phyloP scores from a whole-genome alignment of 2,888 invertebrate genomes.

The Drosophila niveifrons region DNA sequence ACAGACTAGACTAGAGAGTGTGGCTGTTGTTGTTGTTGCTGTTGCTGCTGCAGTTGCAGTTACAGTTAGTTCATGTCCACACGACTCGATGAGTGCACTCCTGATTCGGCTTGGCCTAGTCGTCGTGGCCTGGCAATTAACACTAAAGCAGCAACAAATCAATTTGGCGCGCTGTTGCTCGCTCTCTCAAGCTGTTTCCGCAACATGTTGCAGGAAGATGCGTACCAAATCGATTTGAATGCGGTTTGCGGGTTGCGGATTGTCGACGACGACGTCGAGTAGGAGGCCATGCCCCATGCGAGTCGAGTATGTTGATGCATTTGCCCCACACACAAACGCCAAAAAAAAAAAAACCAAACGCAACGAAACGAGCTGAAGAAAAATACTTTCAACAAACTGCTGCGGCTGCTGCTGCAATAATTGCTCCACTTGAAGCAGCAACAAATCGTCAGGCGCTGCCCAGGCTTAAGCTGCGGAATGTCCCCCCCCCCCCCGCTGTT shows the following conservation, averaged over 20 bases:
- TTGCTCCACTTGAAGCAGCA: slow-evolving; percentile 77
- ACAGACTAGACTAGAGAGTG: slow-evolving; percentile 20
- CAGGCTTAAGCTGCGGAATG: slow-evolving; percentile 58
- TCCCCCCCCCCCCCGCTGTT: slow-evolving; percentile 9
- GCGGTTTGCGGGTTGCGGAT: slow-evolving; percentile 26
- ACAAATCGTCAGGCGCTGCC: slow-evolving; percentile 59
- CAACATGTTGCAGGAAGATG: slow-evolving; percentile 80
- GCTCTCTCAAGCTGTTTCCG: slow-evolving; percentile 60
- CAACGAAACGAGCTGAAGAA: slow-evolving; percentile 6
- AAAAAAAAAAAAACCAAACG: background rate
- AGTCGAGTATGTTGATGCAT: slow-evolving; percentile 60
- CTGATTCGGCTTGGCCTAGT: slow-evolving; percentile 47
- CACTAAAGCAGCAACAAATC: slow-evolving; percentile 80
- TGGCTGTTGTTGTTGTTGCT: slow-evolving; percentile 10
- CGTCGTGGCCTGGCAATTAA: slow-evolving; percentile 78
- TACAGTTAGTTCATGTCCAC: slow-evolving; percentile 77
- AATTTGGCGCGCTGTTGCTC: slow-evolving; percentile 74
- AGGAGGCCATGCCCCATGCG: slow-evolving; percentile 46
- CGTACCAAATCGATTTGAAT: slow-evolving; percentile 82
- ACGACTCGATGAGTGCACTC: slow-evolving; percentile 51
- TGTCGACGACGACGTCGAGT: slow-evolving; percentile 49
- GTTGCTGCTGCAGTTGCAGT: slow-evolving; percentile 36
- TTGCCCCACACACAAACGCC: slow-evolving; percentile 45
- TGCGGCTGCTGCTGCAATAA: slow-evolving; percentile 68
- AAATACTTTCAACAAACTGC: slow-evolving; percentile 44